These are phyloP conservation scores for Agrotis ipsilon DNA, from an alignment of 2,888 invertebrate genomes.

Conservation along the genomic window DNA sequence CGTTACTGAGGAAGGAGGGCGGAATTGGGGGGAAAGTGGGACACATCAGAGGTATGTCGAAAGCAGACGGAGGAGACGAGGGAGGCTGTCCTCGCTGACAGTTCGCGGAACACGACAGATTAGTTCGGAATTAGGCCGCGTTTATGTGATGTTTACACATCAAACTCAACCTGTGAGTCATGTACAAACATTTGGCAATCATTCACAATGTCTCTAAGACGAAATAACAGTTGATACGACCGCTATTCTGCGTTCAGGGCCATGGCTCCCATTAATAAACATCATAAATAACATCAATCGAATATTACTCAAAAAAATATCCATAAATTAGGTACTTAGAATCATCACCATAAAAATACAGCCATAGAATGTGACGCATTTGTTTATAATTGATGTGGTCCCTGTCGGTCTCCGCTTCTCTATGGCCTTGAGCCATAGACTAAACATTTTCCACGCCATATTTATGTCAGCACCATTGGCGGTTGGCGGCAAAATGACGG, in stretches of 20 bases:
- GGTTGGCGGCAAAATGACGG: slow-evolving; percentile 43
- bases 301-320: slow-evolving; percentile 9
- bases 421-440: slow-evolving; percentile 28
- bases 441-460: slow-evolving; percentile 43
- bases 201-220: background rate
- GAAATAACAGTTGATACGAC: background rate
- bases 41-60: background rate
- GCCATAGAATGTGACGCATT: slow-evolving; percentile 12
- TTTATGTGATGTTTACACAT: background rate
- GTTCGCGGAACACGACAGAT: background rate
- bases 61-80: slow-evolving; percentile 3
- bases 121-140: slow-evolving; percentile 8
- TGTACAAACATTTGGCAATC: background rate
- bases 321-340: slow-evolving; percentile 7
- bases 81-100: background rate
- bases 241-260: background rate
- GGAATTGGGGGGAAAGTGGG: too few relatives aligned
- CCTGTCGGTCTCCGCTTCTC: slow-evolving; percentile 5
- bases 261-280: background rate
- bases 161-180: background rate
- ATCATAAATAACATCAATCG: background rate
- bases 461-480: slow-evolving; percentile 25
- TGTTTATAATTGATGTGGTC: slow-evolving; percentile 17
- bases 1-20: background rate
- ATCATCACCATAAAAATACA: background rate